Conservation (phyloP, 2,888 invertebrate genomes). For the Ectemnius lituratus region DNA sequence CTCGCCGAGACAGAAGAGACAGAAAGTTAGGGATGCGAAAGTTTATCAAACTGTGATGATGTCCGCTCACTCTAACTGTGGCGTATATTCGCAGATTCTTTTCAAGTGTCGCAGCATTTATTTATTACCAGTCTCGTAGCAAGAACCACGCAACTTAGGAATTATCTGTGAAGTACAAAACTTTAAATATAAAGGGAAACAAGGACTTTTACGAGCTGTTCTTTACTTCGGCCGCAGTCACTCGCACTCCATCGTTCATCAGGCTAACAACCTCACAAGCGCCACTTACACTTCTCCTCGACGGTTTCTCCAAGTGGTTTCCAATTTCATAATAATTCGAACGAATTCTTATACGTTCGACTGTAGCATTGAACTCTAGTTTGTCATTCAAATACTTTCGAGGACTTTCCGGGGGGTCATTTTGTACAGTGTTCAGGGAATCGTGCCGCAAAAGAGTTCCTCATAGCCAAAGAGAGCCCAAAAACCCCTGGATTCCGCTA, state of each 20-base stretch:
- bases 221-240: too few species aligned
- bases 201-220: slow-evolving; percentile 15
- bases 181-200: slow-evolving; percentile 39
- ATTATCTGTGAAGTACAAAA: slow-evolving; percentile 52
- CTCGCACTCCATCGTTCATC: too few species aligned
- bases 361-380: too few species aligned
- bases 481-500: too few species aligned
- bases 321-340: too few species aligned
- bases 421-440: not conserved
- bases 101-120: slow-evolving; percentile 38
- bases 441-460: slow-evolving; percentile 4
- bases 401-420: not conserved
- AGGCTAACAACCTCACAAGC: too few species aligned
- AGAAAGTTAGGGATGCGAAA: too few species aligned
- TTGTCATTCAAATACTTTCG: too few species aligned
- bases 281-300: too few species aligned
- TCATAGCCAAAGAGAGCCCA: slow-evolving; percentile 18
- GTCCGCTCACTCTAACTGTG: not conserved
- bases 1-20: too few species aligned
- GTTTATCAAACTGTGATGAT: not conserved
- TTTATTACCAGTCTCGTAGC: slow-evolving; percentile 32
- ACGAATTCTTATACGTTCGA: too few species aligned
- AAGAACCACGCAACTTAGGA: slow-evolving; percentile 26
- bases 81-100: slow-evolving; percentile 9
- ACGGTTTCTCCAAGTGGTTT: too few species aligned